Evolutionary conservation across 1,140 invertebrate genomes (phyloP), one percentile per base, ranked within the genome.

Genomic region (Steinernema feltiae): DNA sequence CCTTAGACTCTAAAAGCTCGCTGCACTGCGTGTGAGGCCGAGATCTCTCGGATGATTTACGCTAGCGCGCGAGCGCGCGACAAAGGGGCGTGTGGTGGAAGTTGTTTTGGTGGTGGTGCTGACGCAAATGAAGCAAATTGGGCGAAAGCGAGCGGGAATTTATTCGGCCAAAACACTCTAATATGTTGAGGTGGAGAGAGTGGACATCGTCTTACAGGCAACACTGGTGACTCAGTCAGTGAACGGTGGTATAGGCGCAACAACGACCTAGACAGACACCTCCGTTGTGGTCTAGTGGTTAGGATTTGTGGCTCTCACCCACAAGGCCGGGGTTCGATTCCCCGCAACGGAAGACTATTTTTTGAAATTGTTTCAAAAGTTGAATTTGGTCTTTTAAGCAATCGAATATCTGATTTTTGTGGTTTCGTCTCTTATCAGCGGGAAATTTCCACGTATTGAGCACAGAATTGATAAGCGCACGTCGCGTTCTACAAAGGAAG

Each of bases 261-360:
- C n/a, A n/a, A n/a, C n/a, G n/a, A n/a, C n/a, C n/a, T n/a, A n/a
- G n/a, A n/a, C n/a, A n/a, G n/a, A n/a, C 35, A 41, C 7, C 18
- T 41, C 35, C 35, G 35, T 82, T 82, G 81, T 89, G 87, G 88
- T 89, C 91, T 92, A 92, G 91, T 91, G 91, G 91, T 90, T 92
- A 92, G 91, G 91, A 92, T 92, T 91, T 90, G 91, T 91, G 91
- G 91, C 91, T 92, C 90, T 92, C 91, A 91, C 91, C 91, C 91
- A 90, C 91, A 89, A 91, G 91, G 90, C 91, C 90, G 90, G 91
- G 91, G 91, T 92, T 92, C 91, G 90, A 92, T 92, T 92, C 91
- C 91, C 91, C 90, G 91, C 91, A 91, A 90, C 90, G 91, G 91
- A 91, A 91, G 18, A 41, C 7, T n/a, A 12, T 46, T 46, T 46